These are phyloP conservation scores for Leptinotarsa juncta DNA, from an alignment of 2,888 invertebrate species.

Conservation along the genomic window DNA sequence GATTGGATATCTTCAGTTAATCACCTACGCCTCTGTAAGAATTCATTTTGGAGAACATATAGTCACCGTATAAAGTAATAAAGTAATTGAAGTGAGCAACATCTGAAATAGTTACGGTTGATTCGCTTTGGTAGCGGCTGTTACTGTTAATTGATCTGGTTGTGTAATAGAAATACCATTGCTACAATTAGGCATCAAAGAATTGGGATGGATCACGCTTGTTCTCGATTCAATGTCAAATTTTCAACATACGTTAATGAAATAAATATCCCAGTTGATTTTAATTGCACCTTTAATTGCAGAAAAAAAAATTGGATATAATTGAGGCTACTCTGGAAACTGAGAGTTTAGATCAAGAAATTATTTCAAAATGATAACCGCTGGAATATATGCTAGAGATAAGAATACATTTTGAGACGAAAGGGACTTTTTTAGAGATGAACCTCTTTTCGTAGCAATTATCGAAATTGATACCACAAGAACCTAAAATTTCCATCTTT, in stretches of 20 bases:
- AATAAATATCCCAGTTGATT: not conserved
- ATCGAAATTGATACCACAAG: no score
- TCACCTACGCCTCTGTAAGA: not conserved
- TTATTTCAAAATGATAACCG: no score
- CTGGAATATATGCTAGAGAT: no score
- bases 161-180: conserved; percentile 22
- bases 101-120: conserved; percentile 37
- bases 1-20: no score
- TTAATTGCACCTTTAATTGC: no score
- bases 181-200: not conserved
- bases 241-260: not conserved
- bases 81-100: conserved; percentile 45
- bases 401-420: no score
- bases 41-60: conserved; percentile 24
- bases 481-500: no score
- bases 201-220: conserved; percentile 3
- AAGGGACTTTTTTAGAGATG: no score
- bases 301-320: no score
- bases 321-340: no score
- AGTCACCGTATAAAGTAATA: conserved; percentile 44
- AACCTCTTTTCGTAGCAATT: no score
- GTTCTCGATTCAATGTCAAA: conserved; percentile 14
- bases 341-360: no score
- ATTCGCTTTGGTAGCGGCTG: conserved; percentile 35
- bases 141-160: conserved; percentile 37